These are phyloP conservation scores for Lymantria dispar DNA, from an alignment of 2,888 invertebrate genomes.

Conservation along the genomic window DNA sequence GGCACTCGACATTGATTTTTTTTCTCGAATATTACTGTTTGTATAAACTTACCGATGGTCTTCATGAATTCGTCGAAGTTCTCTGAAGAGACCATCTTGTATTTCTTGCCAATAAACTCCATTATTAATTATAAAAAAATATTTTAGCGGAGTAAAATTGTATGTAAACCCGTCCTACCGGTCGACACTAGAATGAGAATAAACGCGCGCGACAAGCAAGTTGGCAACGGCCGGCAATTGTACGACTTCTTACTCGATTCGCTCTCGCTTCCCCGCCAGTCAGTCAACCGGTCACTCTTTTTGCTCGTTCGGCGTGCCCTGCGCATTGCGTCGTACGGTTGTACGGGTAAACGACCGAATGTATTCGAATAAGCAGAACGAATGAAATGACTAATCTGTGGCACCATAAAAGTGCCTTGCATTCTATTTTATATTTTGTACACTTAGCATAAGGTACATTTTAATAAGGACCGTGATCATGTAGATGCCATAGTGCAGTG, in stretches of 20 bases:
- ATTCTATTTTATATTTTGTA: too few species aligned
- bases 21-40: slow-evolving; percentile 21
- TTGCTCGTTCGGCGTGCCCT: neutral
- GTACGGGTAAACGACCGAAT: slow-evolving; percentile 44
- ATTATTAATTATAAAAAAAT: slow-evolving; percentile 52
- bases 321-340: neutral
- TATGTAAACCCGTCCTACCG: slow-evolving; percentile 42
- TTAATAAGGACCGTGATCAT: too few species aligned
- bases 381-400: slow-evolving; percentile 36
- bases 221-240: neutral
- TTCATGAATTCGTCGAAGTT: slow-evolving; percentile 96
- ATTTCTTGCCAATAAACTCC: slow-evolving; percentile 87
- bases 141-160: slow-evolving; percentile 24
- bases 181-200: slow-evolving; percentile 63
- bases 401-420: neutral
- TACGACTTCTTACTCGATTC: too few species aligned
- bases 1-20: slow-evolving; percentile 43
- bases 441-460: too few species aligned
- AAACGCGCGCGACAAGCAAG: slow-evolving; percentile 36
- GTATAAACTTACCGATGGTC: slow-evolving; percentile 86
- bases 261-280: slow-evolving; percentile 20
- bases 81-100: slow-evolving; percentile 90
- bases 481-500: too few species aligned
- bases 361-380: slow-evolving; percentile 36
- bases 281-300: too few species aligned